A percentile compares a stretch with the other conserved stretches of the same genome.
Evolutionary conservation across 1,140 invertebrate genomes (phyloP).

Genomic region (Cherax quadricarinatus): DNA sequence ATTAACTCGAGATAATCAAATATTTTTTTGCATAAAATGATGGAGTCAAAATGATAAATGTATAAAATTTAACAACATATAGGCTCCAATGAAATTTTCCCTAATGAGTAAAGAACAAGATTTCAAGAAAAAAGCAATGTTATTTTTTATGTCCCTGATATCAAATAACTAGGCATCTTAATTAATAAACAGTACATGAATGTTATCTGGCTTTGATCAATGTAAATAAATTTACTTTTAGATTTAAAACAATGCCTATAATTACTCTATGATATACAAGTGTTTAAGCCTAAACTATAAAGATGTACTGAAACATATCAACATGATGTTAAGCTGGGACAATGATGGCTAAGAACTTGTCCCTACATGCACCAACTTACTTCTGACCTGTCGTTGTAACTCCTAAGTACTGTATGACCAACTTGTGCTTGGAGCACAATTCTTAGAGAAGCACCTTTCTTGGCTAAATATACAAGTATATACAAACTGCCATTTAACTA

Average conservation of each 20-base stretch:
- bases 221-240: constrained; percentile 41
- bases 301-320: constrained; percentile 62
- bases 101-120: constrained; percentile 40
- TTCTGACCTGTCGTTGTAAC: constrained; percentile 55
- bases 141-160: constrained; percentile 21
- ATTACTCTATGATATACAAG: constrained; percentile 58
- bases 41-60: constrained; percentile 42
- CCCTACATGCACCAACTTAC: constrained; percentile 45
- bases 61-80: constrained; percentile 35
- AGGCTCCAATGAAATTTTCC: constrained; percentile 65
- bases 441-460: constrained; percentile 68
- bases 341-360: constrained; percentile 55
- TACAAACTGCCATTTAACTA: constrained; percentile 67
- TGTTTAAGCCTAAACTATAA: constrained; percentile 64
- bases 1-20: no score
- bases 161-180: constrained; percentile 25
- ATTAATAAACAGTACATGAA: constrained; percentile 49
- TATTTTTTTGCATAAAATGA: not conserved
- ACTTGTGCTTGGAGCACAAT: constrained; percentile 63
- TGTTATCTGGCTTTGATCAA: constrained; percentile 51
- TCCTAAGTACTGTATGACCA: constrained; percentile 48
- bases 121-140: not conserved
- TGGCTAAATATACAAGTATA: constrained; percentile 64
- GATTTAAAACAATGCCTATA: constrained; percentile 64
- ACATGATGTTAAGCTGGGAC: constrained; percentile 58